These are phyloP conservation scores for Latrodectus elegans DNA, from an alignment of 2,888 invertebrate genomes.

Conservation along the genomic window DNA sequence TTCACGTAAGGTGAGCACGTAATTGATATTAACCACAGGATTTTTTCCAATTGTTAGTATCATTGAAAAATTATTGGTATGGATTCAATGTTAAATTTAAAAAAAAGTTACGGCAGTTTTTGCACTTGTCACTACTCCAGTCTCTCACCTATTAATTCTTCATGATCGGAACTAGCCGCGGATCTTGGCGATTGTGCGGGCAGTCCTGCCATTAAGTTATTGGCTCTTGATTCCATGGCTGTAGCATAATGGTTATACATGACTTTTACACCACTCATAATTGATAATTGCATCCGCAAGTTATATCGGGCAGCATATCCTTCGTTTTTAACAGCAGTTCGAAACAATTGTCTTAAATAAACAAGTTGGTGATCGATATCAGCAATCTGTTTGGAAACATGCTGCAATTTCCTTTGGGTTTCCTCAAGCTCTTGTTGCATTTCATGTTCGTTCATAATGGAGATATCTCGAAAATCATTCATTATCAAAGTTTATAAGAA, in stretches of 20 bases:
- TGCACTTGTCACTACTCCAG: too few relatives aligned
- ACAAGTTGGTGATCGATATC: constrained; percentile 35
- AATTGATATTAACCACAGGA: too few relatives aligned
- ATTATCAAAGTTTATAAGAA: too few relatives aligned
- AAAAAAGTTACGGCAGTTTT: too few relatives aligned
- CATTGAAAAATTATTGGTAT: too few relatives aligned
- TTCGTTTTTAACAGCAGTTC: constrained; percentile 59
- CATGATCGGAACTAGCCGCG: too few relatives aligned
- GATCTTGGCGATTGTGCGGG: background rate
- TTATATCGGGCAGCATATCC: constrained; percentile 52
- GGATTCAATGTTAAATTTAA: too few relatives aligned
- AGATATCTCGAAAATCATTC: background rate
- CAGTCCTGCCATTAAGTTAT: background rate
- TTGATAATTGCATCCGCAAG: constrained; percentile 57
- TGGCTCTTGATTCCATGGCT: constrained; percentile 34
- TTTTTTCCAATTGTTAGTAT: too few relatives aligned
- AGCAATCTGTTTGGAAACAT: constrained; percentile 24
- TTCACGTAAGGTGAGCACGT: too few relatives aligned
- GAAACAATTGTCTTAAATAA: constrained; percentile 48
- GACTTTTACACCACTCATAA: constrained; percentile 58
- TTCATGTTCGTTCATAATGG: constrained; percentile 26
- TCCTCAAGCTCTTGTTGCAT: constrained; percentile 3
- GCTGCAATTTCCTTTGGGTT: constrained; percentile 29
- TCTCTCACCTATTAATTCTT: too few relatives aligned
- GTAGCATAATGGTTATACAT: constrained; percentile 63